A percentile compares a stretch with the other conserved stretches of the same genome.
Conservation (phyloP, 2,113 vertebrate genomes). For the Lagopus leucura region DNA sequence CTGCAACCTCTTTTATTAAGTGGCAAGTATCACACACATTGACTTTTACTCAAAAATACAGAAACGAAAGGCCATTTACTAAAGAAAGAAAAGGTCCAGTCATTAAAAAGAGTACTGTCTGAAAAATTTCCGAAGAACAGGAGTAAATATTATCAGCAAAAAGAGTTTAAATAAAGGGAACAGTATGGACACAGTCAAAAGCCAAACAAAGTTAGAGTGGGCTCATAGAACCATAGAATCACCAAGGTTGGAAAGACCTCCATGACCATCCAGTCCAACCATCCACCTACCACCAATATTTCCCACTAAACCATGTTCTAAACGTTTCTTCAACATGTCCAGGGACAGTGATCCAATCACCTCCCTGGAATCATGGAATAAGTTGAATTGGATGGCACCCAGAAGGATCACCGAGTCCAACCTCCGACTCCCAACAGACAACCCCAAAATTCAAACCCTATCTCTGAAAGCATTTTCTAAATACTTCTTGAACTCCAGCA, state of each 20-base stretch:
- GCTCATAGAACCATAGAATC: background rate
- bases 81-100: background rate
- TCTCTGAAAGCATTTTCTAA: background rate
- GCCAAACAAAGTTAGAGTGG: background rate
- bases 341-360: too few relatives aligned
- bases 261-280: too few relatives aligned
- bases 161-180: background rate
- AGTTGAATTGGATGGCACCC: background rate
- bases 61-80: background rate
- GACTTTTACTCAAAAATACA: conserved; percentile 28
- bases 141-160: background rate
- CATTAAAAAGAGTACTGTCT: background rate
- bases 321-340: too few relatives aligned
- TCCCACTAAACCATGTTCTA: too few relatives aligned
- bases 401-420: background rate
- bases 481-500: background rate
- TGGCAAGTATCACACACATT: background rate
- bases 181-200: background rate
- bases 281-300: too few relatives aligned
- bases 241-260: too few relatives aligned
- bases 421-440: background rate
- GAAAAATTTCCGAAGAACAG: background rate
- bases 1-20: background rate
- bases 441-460: background rate
- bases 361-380: background rate